These are phyloP conservation scores for Kryptopterus vitreolus DNA, from an alignment of 2,797 vertebrate genomes.

Conservation along the genomic window DNA sequence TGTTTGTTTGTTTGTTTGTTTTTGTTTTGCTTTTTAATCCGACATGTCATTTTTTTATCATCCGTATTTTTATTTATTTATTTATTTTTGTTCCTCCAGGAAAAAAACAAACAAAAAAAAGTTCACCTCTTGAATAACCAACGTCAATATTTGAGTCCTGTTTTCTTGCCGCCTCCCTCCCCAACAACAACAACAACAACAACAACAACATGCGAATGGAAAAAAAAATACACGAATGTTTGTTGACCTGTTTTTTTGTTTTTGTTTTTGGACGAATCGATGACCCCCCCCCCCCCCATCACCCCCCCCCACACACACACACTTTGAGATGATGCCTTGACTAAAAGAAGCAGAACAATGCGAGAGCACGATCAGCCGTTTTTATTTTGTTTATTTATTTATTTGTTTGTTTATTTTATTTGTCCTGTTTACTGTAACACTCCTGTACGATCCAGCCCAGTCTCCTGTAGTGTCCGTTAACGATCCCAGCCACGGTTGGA, in stretches of 20 bases:
- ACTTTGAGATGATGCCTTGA: constrained; percentile 58
- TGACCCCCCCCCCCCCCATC: no score
- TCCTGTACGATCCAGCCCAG: constrained; percentile 53
- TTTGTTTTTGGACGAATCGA: no score
- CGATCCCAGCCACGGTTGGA: constrained; percentile 76
- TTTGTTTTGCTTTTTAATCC: no score
- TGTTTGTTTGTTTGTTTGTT: constrained; percentile 9
- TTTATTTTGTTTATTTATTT: no score
- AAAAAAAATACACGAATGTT: no score
- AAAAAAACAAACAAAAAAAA: constrained; percentile 27
- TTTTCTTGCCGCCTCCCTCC: constrained; percentile 28
- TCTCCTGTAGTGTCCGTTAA: constrained; percentile 53
- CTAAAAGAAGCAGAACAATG: constrained; percentile 40
- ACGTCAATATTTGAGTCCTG: background rate
- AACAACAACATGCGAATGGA: no score
- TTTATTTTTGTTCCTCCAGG: no score
- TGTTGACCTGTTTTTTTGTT: no score
- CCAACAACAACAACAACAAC: no score
- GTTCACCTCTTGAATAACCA: background rate
- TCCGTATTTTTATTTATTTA: constrained; percentile 14
- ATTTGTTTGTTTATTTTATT: no score
- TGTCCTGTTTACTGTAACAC: constrained; percentile 51
- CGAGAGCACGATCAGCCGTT: constrained; percentile 43
- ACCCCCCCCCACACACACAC: no score
- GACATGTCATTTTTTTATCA: background rate